A percentile compares a stretch with the other conserved stretches of the same genome.
phyloP scores from a whole-genome alignment of 2,113 vertebrate species.

The Pollachius pollachius region DNA sequence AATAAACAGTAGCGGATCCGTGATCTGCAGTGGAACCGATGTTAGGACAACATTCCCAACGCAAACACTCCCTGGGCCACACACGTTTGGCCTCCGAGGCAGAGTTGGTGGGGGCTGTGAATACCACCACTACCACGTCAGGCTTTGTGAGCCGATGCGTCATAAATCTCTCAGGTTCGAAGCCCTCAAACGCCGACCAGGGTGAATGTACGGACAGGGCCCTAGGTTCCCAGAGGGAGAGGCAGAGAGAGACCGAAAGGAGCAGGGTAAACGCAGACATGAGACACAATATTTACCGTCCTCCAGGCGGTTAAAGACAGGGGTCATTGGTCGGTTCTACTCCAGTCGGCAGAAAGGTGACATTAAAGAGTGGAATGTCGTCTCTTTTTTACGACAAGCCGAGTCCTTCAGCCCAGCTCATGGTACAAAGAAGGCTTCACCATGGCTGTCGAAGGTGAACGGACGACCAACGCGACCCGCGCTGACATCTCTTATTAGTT shows the following conservation, averaged over 20 bases:
- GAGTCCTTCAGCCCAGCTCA: not conserved
- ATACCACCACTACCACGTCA: constrained; percentile 35
- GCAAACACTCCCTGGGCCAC: constrained; percentile 56
- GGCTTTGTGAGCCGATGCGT: constrained; percentile 29
- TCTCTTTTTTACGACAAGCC: constrained; percentile 9
- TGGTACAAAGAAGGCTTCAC: constrained; percentile 47
- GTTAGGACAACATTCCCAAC: constrained; percentile 61
- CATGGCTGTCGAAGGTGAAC: constrained; percentile 26
- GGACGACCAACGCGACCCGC: constrained; percentile 16
- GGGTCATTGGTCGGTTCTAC: constrained; percentile 15
- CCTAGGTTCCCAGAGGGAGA: constrained; percentile 1
- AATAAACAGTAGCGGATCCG: constrained; percentile 66
- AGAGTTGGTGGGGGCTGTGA: constrained; percentile 34
- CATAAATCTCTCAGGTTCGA: constrained; percentile 56
- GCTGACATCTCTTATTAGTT: constrained; percentile 24
- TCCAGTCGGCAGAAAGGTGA: constrained; percentile 18
- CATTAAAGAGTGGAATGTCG: constrained; percentile 47
- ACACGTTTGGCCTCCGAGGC: constrained; percentile 31
- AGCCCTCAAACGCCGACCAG: constrained; percentile 1
- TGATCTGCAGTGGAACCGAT: constrained; percentile 50
- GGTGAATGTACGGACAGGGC: no score
- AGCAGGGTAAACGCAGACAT: constrained; percentile 35
- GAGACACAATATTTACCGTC: constrained; percentile 63
- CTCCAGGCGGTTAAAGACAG: constrained; percentile 27
- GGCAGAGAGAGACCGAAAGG: constrained; percentile 29